Conservation (phyloP, 1,140 invertebrate species). For the Myzus persicae region DNA sequence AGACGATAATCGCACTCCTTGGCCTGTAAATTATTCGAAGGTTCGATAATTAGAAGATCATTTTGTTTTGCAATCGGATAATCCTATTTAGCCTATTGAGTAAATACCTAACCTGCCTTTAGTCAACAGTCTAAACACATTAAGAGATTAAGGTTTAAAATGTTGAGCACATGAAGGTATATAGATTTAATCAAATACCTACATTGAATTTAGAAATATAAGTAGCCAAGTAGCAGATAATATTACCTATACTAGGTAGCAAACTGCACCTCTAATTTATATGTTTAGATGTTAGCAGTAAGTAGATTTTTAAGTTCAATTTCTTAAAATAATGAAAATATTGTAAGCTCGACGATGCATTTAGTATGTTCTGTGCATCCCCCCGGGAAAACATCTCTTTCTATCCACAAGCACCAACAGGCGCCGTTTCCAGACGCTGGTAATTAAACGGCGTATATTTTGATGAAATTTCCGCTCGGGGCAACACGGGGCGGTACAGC, state of each 20-base stretch:
- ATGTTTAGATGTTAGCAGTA: not conserved
- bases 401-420: not conserved
- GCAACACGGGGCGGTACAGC: not conserved
- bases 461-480: not conserved
- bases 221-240: not conserved
- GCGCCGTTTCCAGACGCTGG: not conserved
- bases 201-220: not conserved
- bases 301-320: not conserved
- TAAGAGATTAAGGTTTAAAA: not conserved
- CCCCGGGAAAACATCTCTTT: not conserved
- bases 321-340: not conserved
- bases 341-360: not conserved
- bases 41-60: not conserved
- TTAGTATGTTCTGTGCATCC: not conserved
- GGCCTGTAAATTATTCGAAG: not conserved
- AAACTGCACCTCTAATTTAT: not conserved
- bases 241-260: no score
- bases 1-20: not conserved
- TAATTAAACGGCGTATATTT: conserved; percentile 15
- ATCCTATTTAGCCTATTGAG: not conserved
- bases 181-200: not conserved
- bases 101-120: not conserved
- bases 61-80: not conserved
- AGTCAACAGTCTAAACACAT: not conserved
- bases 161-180: not conserved